Evolutionary conservation across 1,140 invertebrate species (phyloP).

Genomic region (Polyergus mexicanus): DNA sequence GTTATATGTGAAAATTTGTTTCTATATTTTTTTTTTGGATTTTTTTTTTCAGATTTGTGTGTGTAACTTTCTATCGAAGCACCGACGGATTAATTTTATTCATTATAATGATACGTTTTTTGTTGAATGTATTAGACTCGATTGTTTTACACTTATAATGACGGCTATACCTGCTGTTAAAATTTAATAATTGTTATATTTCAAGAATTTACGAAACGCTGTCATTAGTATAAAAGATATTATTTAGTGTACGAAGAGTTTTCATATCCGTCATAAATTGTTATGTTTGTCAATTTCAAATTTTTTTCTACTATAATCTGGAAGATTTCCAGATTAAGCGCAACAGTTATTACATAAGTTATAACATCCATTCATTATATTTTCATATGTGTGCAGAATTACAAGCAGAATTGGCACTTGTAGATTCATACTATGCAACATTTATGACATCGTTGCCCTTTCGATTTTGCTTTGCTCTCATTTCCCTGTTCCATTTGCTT

Average conservation of each 20-base stretch:
- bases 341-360: constrained; percentile 22
- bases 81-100: neutral
- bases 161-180: neutral
- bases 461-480: constrained; percentile 82
- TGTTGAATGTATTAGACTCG: neutral
- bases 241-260: neutral
- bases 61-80: neutral
- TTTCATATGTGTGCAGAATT: neutral
- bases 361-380: neutral
- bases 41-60: neutral
- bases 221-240: constrained; percentile 27
- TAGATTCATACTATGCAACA: constrained; percentile 81
- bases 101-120: neutral
- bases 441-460: constrained; percentile 80
- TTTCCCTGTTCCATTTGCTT: constrained; percentile 85
- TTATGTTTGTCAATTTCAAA: constrained; percentile 27
- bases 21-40: neutral
- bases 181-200: constrained; percentile 31
- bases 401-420: constrained; percentile 25
- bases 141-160: constrained; percentile 8
- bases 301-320: neutral
- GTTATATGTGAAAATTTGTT: neutral
- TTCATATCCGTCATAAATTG: neutral
- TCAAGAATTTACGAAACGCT: constrained; percentile 24
- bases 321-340: constrained; percentile 8